Percentiles rank a stretch among this genome's conserved stretches.
Evolutionary conservation across 2,113 vertebrate species (phyloP).

Genomic region (Leucoraja erinaceus): DNA sequence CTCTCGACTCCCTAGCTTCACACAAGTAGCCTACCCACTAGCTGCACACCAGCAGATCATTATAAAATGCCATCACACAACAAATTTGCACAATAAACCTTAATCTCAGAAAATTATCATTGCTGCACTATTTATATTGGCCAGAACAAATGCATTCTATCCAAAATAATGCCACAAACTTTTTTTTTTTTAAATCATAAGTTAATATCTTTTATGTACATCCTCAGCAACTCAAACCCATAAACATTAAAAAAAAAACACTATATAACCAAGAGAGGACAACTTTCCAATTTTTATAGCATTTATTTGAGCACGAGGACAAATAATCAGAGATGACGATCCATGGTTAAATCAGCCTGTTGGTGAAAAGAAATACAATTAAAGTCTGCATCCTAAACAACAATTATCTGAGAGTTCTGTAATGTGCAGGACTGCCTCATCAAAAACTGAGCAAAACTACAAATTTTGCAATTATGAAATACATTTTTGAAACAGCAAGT

Average conservation of each 20-base stretch:
- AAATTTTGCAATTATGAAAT: neutral
- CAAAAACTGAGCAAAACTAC: neutral
- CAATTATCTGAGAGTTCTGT: neutral
- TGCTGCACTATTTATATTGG: no score
- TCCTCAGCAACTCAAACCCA: neutral
- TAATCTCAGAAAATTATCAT: no score
- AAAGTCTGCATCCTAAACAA: neutral
- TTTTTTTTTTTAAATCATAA: no score
- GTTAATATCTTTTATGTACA: neutral
- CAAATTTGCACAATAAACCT: no score
- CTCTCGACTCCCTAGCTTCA: no score
- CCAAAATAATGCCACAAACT: no score
- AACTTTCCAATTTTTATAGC: conserved; percentile 1
- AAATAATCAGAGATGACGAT: neutral
- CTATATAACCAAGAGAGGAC: neutral
- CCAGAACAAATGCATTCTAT: no score
- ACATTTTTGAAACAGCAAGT: neutral
- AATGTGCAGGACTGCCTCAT: neutral
- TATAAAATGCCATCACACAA: no score
- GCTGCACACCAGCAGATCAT: neutral
- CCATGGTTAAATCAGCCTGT: conserved; percentile 12
- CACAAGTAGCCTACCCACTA: neutral
- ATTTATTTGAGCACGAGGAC: conserved; percentile 1
- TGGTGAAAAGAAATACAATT: neutral
- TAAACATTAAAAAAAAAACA: neutral